Evolutionary conservation across 2,797 vertebrate genomes (phyloP).

Genomic region (Arvicola amphibius): DNA sequence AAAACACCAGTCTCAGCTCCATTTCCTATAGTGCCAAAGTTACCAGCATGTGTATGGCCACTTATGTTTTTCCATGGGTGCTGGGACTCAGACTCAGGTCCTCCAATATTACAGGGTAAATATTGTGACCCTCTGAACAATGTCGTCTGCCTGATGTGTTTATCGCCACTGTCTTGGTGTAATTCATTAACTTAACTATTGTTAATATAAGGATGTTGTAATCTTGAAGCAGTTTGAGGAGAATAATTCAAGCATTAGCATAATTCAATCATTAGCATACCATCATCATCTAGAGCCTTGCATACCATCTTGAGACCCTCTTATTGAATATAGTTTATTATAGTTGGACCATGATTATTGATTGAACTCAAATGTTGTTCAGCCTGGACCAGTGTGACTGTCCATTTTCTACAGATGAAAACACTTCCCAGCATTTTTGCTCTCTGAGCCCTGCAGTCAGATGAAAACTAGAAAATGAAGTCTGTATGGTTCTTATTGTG

Average conservation of each 20-base stretch:
- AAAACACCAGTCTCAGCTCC: not conserved
- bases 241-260: conserved; percentile 15
- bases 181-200: conserved; percentile 16
- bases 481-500: not conserved
- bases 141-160: not conserved
- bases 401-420: conserved; percentile 19
- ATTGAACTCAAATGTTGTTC: conserved; percentile 54
- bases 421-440: conserved; percentile 42
- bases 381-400: not conserved
- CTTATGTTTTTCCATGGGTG: not conserved
- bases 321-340: conserved; percentile 17
- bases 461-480: conserved; percentile 18
- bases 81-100: not conserved
- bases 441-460: not conserved
- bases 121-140: not conserved
- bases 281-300: conserved; percentile 12
- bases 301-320: conserved; percentile 8
- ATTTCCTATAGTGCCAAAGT: not conserved
- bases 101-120: not conserved
- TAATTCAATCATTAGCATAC: not conserved
- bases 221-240: conserved; percentile 39
- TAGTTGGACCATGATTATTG: not conserved
- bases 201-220: not conserved
- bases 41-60: not conserved
- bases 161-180: not conserved